Evolutionary conservation across 2,797 vertebrate genomes (phyloP).

Genomic region (Poeciliopsis turneri): DNA sequence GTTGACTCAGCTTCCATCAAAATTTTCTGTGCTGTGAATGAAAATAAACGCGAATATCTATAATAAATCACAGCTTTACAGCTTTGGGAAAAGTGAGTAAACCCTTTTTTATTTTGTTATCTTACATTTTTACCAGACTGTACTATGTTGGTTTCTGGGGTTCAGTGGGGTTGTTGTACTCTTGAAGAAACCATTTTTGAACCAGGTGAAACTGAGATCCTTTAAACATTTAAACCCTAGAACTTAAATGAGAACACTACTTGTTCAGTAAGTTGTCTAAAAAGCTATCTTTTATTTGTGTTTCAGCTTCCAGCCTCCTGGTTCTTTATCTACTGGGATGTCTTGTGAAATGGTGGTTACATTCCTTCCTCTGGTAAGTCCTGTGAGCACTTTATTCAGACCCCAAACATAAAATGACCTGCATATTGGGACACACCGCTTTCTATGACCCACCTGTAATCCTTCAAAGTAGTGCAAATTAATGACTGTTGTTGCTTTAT

Average conservation of each 20-base stretch:
- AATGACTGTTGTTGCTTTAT: not conserved
- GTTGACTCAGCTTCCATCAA: not conserved
- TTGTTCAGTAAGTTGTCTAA: not conserved
- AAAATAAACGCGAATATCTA: not conserved
- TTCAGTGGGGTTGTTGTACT: not conserved
- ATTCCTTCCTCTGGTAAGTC: conserved; percentile 89
- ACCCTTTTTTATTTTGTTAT: not conserved
- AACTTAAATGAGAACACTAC: not conserved
- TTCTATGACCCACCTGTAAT: not conserved
- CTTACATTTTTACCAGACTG: not conserved
- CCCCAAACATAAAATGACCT: too few relatives aligned
- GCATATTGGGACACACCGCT: not conserved
- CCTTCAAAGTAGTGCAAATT: not conserved
- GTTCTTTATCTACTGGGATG: conserved; percentile 88
- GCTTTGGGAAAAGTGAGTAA: not conserved
- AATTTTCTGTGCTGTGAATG: not conserved
- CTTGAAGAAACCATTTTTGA: not conserved
- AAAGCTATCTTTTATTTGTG: conserved; percentile 33
- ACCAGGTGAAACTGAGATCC: not conserved
- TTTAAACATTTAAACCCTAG: not conserved
- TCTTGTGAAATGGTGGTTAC: conserved; percentile 84
- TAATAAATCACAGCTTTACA: not conserved
- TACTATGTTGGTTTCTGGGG: not conserved
- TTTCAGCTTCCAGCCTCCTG: conserved; percentile 87
- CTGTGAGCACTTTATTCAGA: not conserved